phyloP scores from a whole-genome alignment of 2,797 vertebrate species.

The Sibirionetta formosa region DNA sequence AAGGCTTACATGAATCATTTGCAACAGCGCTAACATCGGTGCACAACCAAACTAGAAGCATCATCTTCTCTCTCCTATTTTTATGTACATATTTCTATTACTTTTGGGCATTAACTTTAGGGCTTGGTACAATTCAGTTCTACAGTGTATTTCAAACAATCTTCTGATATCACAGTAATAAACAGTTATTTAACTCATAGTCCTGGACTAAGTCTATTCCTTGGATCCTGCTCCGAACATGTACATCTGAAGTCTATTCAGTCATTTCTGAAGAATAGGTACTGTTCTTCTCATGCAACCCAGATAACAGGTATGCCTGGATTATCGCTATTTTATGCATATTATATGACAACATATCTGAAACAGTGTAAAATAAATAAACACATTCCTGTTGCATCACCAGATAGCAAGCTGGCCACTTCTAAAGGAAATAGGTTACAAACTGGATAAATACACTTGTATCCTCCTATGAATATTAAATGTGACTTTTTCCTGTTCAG shows the following conservation, averaged over 20 bases:
- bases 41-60: not conserved
- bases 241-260: not conserved
- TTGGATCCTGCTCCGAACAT: not conserved
- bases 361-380: conserved; percentile 23
- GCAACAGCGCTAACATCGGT: not conserved
- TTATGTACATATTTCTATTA: not conserved
- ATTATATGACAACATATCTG: not conserved
- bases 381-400: not conserved
- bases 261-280: not conserved
- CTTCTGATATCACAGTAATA: not conserved
- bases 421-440: conserved; percentile 23
- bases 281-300: not conserved
- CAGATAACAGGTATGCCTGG: not conserved
- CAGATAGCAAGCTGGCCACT: not conserved
- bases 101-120: not conserved
- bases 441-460: conserved; percentile 31
- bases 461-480: conserved; percentile 44
- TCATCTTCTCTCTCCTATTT: not conserved
- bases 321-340: not conserved
- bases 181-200: not conserved
- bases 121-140: not conserved
- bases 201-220: not conserved
- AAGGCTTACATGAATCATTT: not conserved
- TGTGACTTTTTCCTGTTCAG: conserved; percentile 22
- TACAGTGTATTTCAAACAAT: not conserved